A percentile compares a stretch with the other conserved stretches of the same genome.
phyloP scores from a whole-genome alignment of 2,888 invertebrate species.

The Clitarchus hookeri region DNA sequence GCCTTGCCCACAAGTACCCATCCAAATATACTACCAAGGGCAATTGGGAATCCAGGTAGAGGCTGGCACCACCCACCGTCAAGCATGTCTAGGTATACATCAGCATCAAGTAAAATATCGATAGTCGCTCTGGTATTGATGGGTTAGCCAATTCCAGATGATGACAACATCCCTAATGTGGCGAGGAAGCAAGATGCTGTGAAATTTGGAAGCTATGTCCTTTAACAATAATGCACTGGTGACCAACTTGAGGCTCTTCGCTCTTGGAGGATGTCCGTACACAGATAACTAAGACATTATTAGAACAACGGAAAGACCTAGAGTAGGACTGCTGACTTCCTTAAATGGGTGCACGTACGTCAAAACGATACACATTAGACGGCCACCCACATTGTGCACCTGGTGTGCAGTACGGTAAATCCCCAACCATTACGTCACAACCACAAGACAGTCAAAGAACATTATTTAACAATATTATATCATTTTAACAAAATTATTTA shows the following conservation, averaged over 20 bases:
- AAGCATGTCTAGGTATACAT: not conserved
- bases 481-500: too few species aligned
- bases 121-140: not conserved
- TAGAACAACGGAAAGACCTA: not conserved
- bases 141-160: not conserved
- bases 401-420: too few species aligned
- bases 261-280: not conserved
- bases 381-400: too few species aligned
- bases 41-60: not conserved
- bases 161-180: not conserved
- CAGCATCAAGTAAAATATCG: not conserved
- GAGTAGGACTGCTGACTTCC: too few species aligned
- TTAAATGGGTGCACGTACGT: too few species aligned
- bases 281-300: not conserved
- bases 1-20: not conserved
- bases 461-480: too few species aligned
- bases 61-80: conserved; percentile 11
- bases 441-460: too few species aligned
- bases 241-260: not conserved
- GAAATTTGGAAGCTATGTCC: not conserved
- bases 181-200: not conserved
- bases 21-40: not conserved
- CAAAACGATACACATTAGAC: too few species aligned
- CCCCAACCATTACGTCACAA: too few species aligned
- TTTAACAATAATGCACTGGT: not conserved